Evolutionary conservation across 1,140 invertebrate genomes (phyloP), one percentile per base, ranked within the genome.

Genomic region (Bombus balteatus): DNA sequence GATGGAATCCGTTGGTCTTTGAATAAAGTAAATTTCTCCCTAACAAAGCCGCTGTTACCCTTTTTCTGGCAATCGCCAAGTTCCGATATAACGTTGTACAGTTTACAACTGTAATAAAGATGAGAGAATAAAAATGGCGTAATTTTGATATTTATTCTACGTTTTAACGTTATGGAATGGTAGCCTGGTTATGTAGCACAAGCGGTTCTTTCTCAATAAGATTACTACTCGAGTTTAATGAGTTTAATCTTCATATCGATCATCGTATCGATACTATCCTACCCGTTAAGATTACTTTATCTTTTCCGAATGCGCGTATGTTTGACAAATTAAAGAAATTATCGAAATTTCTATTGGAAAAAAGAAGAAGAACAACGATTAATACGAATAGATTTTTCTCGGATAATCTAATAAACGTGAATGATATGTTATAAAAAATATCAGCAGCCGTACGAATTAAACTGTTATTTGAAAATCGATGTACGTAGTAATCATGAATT

Each of bases 401-500:
- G 10, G 28, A 25, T 59, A 28, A 59, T 59, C 57, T 12, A 28
- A 28, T 12, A 59, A 59, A 59, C 9, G 28, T 4, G 57, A 59
- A 10, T 12, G 25, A 3, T 59, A 3, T 1, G 57, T 59, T 59
- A 39, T 28, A 37, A 68, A 32, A 37, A 9, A 65, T n/a, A 6
- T 0, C 15, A 22, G 18, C 47, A 22, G 18, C 47, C 1, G 47
- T 53, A 18, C 15, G 5, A 22, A 22, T 53, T 53, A 53, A 53
- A 22, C 47, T 0, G 18, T 53, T 53, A 8, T 53, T 18, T 5
- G 47, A 47, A 15, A 65, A 65, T 32, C 13, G 13, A 65, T 15
- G 5, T 32, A 32, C 0, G 1, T n/a, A 5, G 12, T 32, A 32
- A 15, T 15, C 3, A 0, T 0, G 28, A 65, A 32, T 15, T 65